These are phyloP conservation scores for Eleginops maclovinus DNA, from an alignment of 2,113 vertebrate species.

Conservation along the genomic window DNA sequence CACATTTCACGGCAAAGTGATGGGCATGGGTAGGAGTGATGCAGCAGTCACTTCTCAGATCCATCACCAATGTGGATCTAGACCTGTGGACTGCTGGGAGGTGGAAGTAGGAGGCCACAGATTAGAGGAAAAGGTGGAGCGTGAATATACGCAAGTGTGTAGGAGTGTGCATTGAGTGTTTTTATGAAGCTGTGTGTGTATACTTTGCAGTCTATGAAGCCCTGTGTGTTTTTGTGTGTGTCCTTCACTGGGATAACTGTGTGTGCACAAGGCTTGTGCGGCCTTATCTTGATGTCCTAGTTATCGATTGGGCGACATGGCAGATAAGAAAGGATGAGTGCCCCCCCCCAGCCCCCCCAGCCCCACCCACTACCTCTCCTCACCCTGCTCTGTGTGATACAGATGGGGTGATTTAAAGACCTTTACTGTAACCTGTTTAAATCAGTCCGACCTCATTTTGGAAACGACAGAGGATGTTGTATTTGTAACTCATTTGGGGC, in stretches of 20 bases:
- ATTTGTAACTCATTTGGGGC: conserved; percentile 18
- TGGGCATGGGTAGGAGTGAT: conserved; percentile 28
- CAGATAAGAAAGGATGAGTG: conserved; percentile 79
- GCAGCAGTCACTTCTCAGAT: conserved; percentile 22
- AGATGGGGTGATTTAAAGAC: conserved; percentile 52
- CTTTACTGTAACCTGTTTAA: conserved; percentile 42
- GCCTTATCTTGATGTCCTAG: conserved; percentile 83
- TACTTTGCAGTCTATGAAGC: neutral
- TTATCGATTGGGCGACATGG: conserved; percentile 81
- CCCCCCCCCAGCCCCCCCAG: conserved; percentile 49
- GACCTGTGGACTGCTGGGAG: conserved; percentile 40
- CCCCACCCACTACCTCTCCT: conserved; percentile 77
- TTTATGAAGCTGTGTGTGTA: conserved; percentile 30
- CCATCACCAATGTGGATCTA: conserved; percentile 41
- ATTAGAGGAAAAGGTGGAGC: conserved; percentile 1
- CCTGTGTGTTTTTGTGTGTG: conserved; percentile 23
- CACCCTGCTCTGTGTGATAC: conserved; percentile 41
- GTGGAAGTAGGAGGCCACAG: conserved; percentile 46
- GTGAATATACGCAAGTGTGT: conserved; percentile 21
- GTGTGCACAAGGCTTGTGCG: conserved; percentile 66
- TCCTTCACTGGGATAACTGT: conserved; percentile 66
- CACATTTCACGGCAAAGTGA: conserved; percentile 50
- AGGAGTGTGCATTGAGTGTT: neutral
- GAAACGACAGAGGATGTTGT: conserved; percentile 12
- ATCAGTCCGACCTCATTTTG: conserved; percentile 34